Evolutionary conservation across 2,797 vertebrate genomes (phyloP), one percentile per base, ranked within the genome.

Genomic region (Lacerta bilineata): DNA sequence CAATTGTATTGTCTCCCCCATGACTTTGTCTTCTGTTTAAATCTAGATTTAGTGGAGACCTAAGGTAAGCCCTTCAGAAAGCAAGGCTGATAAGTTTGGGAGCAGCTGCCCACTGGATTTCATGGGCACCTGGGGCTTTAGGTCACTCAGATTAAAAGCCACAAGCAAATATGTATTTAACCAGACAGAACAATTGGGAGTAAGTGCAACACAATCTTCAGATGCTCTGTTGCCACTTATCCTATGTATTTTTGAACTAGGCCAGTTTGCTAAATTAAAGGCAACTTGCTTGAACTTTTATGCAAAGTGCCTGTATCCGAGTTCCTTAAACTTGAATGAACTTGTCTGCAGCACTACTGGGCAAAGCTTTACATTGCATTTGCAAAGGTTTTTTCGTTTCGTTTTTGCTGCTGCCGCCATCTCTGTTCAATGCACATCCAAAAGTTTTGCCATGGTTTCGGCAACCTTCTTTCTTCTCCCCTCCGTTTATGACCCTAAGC

Each of bases 1-100:
- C 95, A 72, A 13, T 94, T 81, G 90, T 69, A 90, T n/a, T 89
- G 88, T 95, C 94, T 95, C 86, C 92, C 90, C 93, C 69, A 83
- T 92, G 84, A 89, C 90, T 95, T 94, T 84, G 55, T 91, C 90
- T 90, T n/a, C 29, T 64, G 85, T 87, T 95, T 92, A 91, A 93
- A 91, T 93, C 91, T 91, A 74, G 50, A n/a, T 87, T 91, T 69
- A 25, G 41, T 39, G 68, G 50, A 29, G 84, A 81, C 79, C 76
- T 80, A 27, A 75, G 78, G 89, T 15, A 27, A 77, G 50, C 87
- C 89, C 59, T 89, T 93, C 93, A 85, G 75, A 77, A 87, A 76
- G 86, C 74, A 80, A 88, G 86, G 74, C 92, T 93, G 89, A 88
- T 91, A 87, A 87, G 85, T 95, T 90, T 88, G 85, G 4, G 80